Percentiles rank a stretch among this genome's conserved stretches.
Evolutionary conservation across 2,113 vertebrate species (phyloP).

Genomic region (Orientallactaga bullata): DNA sequence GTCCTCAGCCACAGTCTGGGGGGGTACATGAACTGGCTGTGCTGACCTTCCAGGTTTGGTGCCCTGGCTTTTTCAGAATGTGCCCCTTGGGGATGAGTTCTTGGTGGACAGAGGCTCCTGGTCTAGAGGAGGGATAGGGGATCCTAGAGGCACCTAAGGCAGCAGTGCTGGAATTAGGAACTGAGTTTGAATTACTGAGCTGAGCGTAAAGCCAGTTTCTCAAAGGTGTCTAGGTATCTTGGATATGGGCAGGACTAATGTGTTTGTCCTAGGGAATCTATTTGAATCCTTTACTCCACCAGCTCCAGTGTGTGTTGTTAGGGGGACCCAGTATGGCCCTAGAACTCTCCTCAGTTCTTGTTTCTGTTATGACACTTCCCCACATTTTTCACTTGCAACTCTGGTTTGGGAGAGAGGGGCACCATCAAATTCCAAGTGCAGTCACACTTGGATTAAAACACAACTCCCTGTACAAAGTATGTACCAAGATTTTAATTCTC

Average conservation of each 20-base stretch:
- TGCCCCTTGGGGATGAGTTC: not conserved
- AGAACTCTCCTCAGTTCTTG: not conserved
- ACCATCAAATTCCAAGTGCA: not conserved
- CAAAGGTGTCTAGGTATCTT: not conserved
- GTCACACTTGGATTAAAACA: not conserved
- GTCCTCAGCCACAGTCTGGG: not conserved
- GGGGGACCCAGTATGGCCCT: accelerated
- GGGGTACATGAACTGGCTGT: not conserved
- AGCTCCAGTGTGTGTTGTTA: too few species aligned
- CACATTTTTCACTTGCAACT: not conserved
- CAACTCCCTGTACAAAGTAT: not conserved
- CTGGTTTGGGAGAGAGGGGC: not conserved
- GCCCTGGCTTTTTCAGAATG: not conserved
- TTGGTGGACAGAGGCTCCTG: not conserved
- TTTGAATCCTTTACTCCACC: not conserved
- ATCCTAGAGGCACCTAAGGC: not conserved
- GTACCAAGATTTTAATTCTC: not conserved
- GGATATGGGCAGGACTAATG: not conserved
- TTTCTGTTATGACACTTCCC: not conserved
- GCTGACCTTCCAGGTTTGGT: not conserved
- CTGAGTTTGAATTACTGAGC: not conserved
- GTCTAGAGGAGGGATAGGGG: not conserved
- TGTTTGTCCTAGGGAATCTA: not conserved
- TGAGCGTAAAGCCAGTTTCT: not conserved
- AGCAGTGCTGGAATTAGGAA: not conserved